Conservation (phyloP, 2,797 vertebrate species). For the Gambelia wislizenii region DNA sequence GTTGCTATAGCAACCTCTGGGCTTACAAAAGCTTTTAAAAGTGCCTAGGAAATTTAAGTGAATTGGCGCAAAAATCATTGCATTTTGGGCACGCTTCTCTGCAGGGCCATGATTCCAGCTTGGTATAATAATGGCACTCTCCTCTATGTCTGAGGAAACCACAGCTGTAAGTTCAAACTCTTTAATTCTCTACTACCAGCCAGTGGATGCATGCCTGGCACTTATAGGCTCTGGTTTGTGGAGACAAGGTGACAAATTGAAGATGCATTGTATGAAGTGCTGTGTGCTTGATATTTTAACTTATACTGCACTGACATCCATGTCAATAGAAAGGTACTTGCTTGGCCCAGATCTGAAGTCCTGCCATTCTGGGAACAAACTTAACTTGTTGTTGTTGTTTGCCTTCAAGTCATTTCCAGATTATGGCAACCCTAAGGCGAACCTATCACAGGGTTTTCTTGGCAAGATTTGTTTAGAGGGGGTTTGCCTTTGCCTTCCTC, state of each 20-base stretch:
- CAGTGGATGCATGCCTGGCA: not conserved
- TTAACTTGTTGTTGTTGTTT: no score
- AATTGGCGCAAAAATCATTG: slow-evolving; percentile 1
- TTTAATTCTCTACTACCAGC: not conserved
- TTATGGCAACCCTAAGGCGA: no score
- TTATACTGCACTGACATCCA: not conserved
- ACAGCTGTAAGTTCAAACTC: not conserved
- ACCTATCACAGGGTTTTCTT: no score
- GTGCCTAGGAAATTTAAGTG: slow-evolving; percentile 18
- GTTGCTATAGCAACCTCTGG: slow-evolving; percentile 9
- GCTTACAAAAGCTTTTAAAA: slow-evolving; percentile 23
- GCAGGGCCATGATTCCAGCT: not conserved
- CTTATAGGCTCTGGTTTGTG: not conserved
- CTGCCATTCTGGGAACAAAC: no score
- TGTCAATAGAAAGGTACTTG: no score
- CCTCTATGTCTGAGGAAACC: not conserved
- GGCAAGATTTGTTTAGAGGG: no score
- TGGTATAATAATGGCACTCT: not conserved
- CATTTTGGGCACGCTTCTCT: not conserved
- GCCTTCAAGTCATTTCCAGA: no score
- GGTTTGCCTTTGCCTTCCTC: no score
- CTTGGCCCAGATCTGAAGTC: not conserved
- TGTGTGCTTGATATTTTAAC: not conserved
- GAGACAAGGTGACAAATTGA: not conserved
- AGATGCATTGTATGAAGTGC: not conserved